A percentile compares a stretch with the other conserved stretches of the same genome.
These are phyloP conservation scores for Erithacus rubecula DNA, from an alignment of 2,797 vertebrate genomes.

Conservation along the genomic window DNA sequence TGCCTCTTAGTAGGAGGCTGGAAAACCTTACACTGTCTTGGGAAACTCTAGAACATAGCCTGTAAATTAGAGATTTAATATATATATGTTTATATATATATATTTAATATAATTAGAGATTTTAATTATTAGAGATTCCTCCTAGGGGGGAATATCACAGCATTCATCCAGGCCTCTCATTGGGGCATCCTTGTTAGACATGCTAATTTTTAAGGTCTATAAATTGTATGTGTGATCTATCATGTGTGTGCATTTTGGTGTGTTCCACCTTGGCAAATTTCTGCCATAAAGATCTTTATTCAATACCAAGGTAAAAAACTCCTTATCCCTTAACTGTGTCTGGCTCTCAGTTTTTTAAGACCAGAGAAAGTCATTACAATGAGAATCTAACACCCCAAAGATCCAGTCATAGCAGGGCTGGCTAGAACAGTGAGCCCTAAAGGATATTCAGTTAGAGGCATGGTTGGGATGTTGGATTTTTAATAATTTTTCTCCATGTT, in stretches of 20 bases:
- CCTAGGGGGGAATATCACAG: neutral
- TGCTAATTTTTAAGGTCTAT: neutral
- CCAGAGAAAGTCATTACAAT: neutral
- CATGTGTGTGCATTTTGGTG: accelerated
- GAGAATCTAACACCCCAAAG: neutral
- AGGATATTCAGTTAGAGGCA: neutral
- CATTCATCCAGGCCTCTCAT: neutral
- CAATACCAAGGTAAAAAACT: neutral
- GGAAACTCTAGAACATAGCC: neutral
- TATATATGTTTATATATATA: no score
- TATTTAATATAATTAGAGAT: no score
- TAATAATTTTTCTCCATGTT: neutral
- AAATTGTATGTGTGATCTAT: accelerated
- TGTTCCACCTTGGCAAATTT: neutral
- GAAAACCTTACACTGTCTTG: neutral
- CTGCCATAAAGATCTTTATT: neutral
- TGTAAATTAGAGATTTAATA: neutral
- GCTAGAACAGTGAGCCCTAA: neutral
- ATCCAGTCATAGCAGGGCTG: neutral
- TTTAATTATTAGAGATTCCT: neutral
- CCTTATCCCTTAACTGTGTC: neutral
- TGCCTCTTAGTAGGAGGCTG: accelerated
- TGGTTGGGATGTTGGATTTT: neutral
- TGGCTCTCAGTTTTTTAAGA: neutral
- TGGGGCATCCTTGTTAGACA: neutral